Base-by-base conservation (phyloP, 2,113 vertebrate genomes). In the Cyphomyrus discorhynchus region DNA sequence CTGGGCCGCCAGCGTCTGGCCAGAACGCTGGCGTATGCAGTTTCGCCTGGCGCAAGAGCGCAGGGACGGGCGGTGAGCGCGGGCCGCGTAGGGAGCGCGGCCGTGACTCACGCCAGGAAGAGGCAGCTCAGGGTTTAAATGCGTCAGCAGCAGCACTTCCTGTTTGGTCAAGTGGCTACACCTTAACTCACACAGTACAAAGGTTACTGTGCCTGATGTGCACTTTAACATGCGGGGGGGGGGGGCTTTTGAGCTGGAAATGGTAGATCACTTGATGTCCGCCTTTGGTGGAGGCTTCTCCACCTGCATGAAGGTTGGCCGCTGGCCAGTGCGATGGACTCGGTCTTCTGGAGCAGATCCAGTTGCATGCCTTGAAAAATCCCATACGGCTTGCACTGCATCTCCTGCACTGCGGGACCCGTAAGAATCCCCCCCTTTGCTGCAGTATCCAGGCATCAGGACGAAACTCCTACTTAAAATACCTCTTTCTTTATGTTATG, bases 171-270 rank as follows among this genome's bases (percentile, higher is more conserved):
- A 56, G 45, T 15, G 27, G 52, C 21, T 87, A 89, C 70, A 82
- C 70, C 66, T 39, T 52, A 46, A 31, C 87, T 66, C 21, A 42
- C 66, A 31, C 24, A 15, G 83, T 92, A 82, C 84, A 91, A 92
- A 89, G 91, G 87, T 91, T 47, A 84, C 42, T 84, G 45, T 47
- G 45, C 21, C 39, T 24, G 1, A 24, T 46, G 80, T 46, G 80
- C 42, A 83, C 9, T 24, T 24, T 24, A 47, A 42, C 80, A 46
- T 47, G 80, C 3, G 13, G n/a, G 70, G 70, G 70, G 9, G 27
- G 39, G 1, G 5, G 3, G 1, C 70, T 35, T 83, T 46, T 6
- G 0, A 46, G 80, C 35, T 47, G 19, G 39, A 5, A 47, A 83
- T 47, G 8, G 15, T n/a, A 42, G 35, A 77, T 77, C 35, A 42